A percentile compares a stretch with the other conserved stretches of the same genome.
These are phyloP conservation scores for Spicauda simplicius DNA, from an alignment of 2,888 invertebrate genomes.

Conservation along the genomic window DNA sequence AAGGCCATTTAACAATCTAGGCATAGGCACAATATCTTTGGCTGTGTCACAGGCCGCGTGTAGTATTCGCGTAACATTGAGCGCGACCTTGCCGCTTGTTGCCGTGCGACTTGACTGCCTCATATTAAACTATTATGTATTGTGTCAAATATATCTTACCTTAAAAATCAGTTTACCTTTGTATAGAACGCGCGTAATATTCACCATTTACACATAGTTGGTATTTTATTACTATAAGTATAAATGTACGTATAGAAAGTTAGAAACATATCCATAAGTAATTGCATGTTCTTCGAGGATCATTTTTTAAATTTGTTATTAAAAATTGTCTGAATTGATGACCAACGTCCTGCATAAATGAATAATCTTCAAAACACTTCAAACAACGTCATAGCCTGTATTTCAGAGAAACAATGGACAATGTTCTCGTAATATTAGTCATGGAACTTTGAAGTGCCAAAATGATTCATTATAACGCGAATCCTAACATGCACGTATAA, in stretches of 20 bases:
- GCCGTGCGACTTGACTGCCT: slow-evolving; percentile 50
- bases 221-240: not conserved
- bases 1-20: too few relatives aligned
- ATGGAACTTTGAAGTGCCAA: slow-evolving; percentile 17
- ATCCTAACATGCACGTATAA: not conserved
- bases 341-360: not conserved
- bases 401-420: slow-evolving; percentile 18
- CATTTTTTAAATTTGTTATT: too few relatives aligned
- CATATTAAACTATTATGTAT: slow-evolving; percentile 21
- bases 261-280: too few relatives aligned
- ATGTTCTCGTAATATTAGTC: slow-evolving; percentile 22
- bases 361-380: slow-evolving; percentile 2
- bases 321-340: not conserved
- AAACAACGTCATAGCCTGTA: slow-evolving; percentile 11
- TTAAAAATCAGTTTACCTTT: not conserved
- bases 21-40: too few relatives aligned
- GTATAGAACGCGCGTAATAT: not conserved
- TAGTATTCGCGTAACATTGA: slow-evolving; percentile 62
- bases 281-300: too few relatives aligned
- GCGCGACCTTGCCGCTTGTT: slow-evolving; percentile 73
- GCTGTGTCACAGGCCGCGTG: too few relatives aligned
- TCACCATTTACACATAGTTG: not conserved
- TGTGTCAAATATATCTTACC: slow-evolving; percentile 11
- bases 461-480: slow-evolving; percentile 18
- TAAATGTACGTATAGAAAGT: too few relatives aligned